Percentiles rank a stretch among this genome's conserved stretches.
These are phyloP conservation scores for Anas capensis DNA, from an alignment of 2,797 vertebrate species.

Conservation along the genomic window DNA sequence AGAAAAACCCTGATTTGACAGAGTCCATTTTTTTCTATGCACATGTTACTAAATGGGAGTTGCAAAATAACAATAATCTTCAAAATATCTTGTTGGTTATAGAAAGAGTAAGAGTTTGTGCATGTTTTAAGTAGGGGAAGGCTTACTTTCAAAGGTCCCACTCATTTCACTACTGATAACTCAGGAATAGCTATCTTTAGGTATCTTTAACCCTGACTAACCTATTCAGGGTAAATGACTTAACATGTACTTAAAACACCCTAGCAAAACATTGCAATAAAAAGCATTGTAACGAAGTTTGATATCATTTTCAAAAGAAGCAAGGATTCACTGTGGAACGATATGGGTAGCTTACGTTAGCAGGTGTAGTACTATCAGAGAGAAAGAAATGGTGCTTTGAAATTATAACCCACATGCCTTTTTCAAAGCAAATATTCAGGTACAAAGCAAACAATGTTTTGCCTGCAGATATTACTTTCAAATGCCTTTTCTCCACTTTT, in stretches of 20 bases:
- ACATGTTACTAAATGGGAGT: slow-evolving; percentile 14
- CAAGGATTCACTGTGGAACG: background rate
- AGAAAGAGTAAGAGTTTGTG: background rate
- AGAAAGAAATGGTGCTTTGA: background rate
- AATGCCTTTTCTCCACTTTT: slow-evolving; percentile 24
- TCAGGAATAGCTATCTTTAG: background rate
- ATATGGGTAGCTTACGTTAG: background rate
- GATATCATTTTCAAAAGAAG: background rate
- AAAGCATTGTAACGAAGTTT: background rate
- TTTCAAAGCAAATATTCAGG: background rate
- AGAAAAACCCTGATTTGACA: slow-evolving; percentile 52
- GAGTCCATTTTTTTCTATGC: slow-evolving; percentile 18
- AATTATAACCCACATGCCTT: background rate
- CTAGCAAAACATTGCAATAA: background rate
- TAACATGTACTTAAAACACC: background rate
- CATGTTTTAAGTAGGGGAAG: slow-evolving; percentile 15
- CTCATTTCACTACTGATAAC: background rate
- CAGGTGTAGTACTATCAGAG: background rate
- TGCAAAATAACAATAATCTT: background rate
- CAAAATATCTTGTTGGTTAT: background rate
- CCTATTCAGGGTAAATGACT: background rate
- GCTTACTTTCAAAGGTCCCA: background rate
- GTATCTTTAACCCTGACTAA: background rate
- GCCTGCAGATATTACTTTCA: background rate
- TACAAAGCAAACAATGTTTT: background rate